Base-by-base conservation (phyloP, 2,113 vertebrate genomes). In the Dipodomys stephensi region DNA sequence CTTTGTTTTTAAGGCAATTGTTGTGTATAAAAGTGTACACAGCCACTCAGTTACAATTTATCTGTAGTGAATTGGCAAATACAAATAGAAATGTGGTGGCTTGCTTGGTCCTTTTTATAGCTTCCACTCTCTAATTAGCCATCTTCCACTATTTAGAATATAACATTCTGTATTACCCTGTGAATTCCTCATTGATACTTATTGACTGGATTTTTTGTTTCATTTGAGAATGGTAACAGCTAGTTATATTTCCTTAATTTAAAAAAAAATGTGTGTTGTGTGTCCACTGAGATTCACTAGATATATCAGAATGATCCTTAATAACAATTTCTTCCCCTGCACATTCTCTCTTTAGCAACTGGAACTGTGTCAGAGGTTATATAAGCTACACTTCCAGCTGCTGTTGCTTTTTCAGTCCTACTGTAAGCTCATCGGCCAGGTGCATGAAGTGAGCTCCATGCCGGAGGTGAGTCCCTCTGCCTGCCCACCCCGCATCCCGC, bases 361-460 rank as follows among this genome's bases (percentile, higher is more conserved):
- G 99, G 99, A 99, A 97, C 98, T 99, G 94, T 99, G 99, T 98
- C 99, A 99, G 98, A 98, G 99, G 67, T 98, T 99, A 87, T 99
- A 99, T 98, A 99, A 99, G 95, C 99, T 99, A 86, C 99, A 99
- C 95, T 99, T 99, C 97, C 99, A 99, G 98, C 99, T 99, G 94
- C 98, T 99, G 83, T 98, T 99, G 88, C 99, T 99, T 96, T 99
- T 99, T 98, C 99, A 99, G 96, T 99, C 99, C 91, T 99, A 99
- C 98, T 99, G 99, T 97, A 99, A 99, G 94, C 99, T 99, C 97
- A 99, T 99, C 35, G 99, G 99, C 96, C 99, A 99, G 97, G 99
- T 99, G 90, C 99, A 99, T 0, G 99, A 99, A 98, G 98, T 99
- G 97, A 99, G 99, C 98, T 99, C 99, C 74, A 99, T 99, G 98